A percentile compares a stretch with the other conserved stretches of the same genome.
Evolutionary conservation across 2,797 vertebrate genomes (phyloP).

Genomic region (Catostomus latipinnis): DNA sequence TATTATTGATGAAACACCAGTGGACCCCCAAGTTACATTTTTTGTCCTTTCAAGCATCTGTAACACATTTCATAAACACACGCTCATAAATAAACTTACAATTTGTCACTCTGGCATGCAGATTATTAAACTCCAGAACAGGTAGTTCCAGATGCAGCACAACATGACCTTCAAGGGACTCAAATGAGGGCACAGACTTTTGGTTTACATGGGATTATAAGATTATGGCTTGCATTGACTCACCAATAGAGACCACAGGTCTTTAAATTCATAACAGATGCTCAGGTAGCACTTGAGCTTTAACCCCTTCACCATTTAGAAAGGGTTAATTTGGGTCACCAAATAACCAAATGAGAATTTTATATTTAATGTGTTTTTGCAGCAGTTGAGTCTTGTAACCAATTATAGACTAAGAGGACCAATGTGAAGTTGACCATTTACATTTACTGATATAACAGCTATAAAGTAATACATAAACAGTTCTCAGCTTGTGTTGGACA

Average conservation of each 20-base stretch:
- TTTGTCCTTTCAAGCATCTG: background rate
- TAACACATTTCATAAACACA: no score
- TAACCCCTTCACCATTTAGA: background rate
- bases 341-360: no score
- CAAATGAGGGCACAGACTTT: constrained; percentile 57
- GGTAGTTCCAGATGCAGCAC: constrained; percentile 12
- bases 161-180: constrained; percentile 58
- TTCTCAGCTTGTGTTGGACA: no score
- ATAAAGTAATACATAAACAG: no score
- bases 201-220: constrained; percentile 73
- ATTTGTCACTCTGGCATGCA: background rate
- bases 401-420: no score
- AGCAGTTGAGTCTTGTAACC: no score
- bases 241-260: constrained; percentile 55
- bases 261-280: background rate
- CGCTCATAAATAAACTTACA: background rate
- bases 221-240: constrained; percentile 66
- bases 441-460: no score
- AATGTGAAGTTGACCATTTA: no score
- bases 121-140: constrained; percentile 5
- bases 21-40: background rate
- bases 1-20: no score
- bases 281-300: background rate
- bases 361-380: no score
- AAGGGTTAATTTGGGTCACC: no score